Percentiles rank a stretch among this genome's conserved stretches.
Evolutionary conservation across 2,888 invertebrate species (phyloP).

Genomic region (Drosophila vallismaia): DNA sequence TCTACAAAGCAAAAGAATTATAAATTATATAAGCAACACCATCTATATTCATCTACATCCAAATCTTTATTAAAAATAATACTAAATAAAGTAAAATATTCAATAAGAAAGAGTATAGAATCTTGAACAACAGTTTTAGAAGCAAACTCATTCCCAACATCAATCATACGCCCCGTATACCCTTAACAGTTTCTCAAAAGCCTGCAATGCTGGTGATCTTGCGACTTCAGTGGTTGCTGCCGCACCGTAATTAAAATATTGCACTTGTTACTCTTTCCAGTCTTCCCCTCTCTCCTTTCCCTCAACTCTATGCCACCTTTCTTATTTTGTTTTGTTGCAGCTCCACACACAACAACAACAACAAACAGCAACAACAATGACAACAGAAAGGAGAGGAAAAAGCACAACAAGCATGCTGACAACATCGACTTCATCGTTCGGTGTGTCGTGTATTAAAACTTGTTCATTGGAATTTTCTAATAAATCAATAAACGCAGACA

Average conservation of each 20-base stretch:
- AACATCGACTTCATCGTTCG: constrained; percentile 50
- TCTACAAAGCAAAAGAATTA: neutral
- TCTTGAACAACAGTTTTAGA: neutral
- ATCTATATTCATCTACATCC: no score
- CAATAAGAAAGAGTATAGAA: no score
- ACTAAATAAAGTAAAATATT: no score
- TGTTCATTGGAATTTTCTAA: constrained; percentile 82
- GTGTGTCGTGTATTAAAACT: constrained; percentile 75
- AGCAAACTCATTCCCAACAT: neutral
- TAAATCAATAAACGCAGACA: constrained; percentile 81
- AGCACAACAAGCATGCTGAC: constrained; percentile 45
- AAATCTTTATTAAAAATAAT: no score
- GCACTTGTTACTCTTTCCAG: constrained; percentile 76
- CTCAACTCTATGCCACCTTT: constrained; percentile 48
- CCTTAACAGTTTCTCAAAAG: neutral
- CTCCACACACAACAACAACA: constrained; percentile 31
- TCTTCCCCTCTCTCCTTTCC: constrained; percentile 38
- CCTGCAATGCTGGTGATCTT: constrained; percentile 37
- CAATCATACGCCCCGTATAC: constrained; percentile 54
- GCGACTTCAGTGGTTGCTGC: constrained; percentile 40
- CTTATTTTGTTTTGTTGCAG: constrained; percentile 16
- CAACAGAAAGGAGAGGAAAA: constrained; percentile 27
- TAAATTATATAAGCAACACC: no score
- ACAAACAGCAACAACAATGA: no score
- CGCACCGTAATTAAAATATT: constrained; percentile 80